phyloP scores from a whole-genome alignment of 2,888 invertebrate genomes.

The Phortica magna region DNA sequence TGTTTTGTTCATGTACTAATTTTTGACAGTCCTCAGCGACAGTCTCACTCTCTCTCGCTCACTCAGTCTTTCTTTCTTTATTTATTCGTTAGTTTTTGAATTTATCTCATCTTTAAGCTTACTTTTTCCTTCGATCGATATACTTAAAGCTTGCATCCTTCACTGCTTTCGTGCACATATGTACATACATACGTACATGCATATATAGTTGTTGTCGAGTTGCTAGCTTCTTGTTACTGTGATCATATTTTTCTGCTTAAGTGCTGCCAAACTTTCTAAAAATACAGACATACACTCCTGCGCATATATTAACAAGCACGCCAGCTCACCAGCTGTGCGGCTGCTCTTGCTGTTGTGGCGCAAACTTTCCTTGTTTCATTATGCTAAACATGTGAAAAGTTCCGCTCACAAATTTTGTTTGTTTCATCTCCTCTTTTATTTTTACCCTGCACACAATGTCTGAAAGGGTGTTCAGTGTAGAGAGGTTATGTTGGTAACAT shows the following conservation, averaged over 20 bases:
- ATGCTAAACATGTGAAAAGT: constrained; percentile 31
- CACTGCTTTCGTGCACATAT: no score
- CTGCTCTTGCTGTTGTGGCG: constrained; percentile 3
- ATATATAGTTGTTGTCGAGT: not conserved
- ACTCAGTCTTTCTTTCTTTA: no score
- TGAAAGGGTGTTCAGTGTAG: no score
- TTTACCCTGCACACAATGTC: not conserved
- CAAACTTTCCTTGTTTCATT: constrained; percentile 31
- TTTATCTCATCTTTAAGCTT: no score
- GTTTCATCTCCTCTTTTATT: not conserved
- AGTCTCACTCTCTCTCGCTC: no score
- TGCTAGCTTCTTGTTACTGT: not conserved
- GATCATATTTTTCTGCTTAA: not conserved
- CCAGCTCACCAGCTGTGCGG: not conserved
- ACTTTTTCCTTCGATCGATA: no score
- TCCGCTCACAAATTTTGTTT: constrained; percentile 1
- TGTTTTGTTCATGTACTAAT: not conserved
- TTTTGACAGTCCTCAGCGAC: not conserved
- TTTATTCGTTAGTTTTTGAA: no score
- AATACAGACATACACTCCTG: not conserved
- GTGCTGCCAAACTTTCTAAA: not conserved
- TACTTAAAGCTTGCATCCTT: no score
- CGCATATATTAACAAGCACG: not conserved
- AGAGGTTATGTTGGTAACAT: no score
- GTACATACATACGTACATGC: no score